Conservation (phyloP, 2,113 vertebrate genomes). For the Sinosuthora webbiana region DNA sequence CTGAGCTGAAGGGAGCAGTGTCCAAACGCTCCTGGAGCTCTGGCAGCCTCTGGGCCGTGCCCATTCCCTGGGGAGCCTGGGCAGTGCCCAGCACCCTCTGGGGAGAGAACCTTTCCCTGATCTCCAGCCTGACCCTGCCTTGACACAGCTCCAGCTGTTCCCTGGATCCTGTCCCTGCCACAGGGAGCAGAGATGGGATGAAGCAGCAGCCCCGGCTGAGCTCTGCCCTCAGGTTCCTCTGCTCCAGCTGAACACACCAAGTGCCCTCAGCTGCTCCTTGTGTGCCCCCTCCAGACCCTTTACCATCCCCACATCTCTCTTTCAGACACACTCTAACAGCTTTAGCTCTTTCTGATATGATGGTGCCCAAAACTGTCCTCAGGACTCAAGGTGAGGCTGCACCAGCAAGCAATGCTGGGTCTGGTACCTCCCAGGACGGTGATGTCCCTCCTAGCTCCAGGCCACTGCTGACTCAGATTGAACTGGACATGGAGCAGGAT, state of each 20-base stretch:
- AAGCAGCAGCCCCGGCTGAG: background rate
- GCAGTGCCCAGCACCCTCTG: background rate
- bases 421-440: background rate
- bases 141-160: fast-evolving
- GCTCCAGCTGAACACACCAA: background rate
- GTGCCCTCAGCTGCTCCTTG: fast-evolving
- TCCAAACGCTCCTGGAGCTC: background rate
- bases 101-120: background rate
- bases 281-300: no score
- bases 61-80: background rate
- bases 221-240: background rate
- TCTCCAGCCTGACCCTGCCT: fast-evolving
- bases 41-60: background rate
- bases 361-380: background rate
- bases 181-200: background rate
- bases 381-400: background rate
- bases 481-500: background rate
- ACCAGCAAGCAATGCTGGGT: no score
- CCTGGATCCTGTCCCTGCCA: background rate
- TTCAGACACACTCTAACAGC: no score
- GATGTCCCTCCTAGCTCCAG: background rate
- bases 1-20: background rate
- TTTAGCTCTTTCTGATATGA: background rate
- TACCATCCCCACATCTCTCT: background rate
- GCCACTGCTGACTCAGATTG: fast-evolving